These are phyloP conservation scores for Patella ulyssiponensis DNA, from an alignment of 2,888 invertebrate genomes.

Conservation along the genomic window DNA sequence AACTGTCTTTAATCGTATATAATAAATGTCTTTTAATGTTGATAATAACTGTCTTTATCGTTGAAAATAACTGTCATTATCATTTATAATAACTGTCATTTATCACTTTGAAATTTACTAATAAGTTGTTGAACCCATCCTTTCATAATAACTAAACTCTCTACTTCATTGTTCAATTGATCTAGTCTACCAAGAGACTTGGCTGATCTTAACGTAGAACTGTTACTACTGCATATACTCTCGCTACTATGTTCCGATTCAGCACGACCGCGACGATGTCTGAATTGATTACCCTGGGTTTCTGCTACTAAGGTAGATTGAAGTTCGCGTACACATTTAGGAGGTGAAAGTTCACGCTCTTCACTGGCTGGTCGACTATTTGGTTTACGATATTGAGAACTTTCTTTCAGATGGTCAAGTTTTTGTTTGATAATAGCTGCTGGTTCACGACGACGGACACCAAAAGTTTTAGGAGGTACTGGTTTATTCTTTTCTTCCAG, in stretches of 20 bases:
- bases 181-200: slow-evolving; percentile 51
- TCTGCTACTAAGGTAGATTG: slow-evolving; percentile 21
- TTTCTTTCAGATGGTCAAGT: slow-evolving; percentile 55
- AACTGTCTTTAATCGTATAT: no score
- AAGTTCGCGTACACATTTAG: slow-evolving; percentile 27
- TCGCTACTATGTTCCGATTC: slow-evolving; percentile 17
- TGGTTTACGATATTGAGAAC: slow-evolving; percentile 34
- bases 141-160: slow-evolving; percentile 60
- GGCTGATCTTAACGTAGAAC: slow-evolving; percentile 31
- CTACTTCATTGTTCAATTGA: slow-evolving; percentile 50
- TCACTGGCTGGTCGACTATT: slow-evolving; percentile 49
- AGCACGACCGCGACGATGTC: slow-evolving; percentile 25
- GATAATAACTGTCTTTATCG: no score
- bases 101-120: slow-evolving; percentile 56
- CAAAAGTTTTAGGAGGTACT: slow-evolving; percentile 40
- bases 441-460: slow-evolving; percentile 55
- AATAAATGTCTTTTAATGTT: no score
- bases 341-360: slow-evolving; percentile 42
- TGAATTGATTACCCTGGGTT: slow-evolving; percentile 31
- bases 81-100: slow-evolving; percentile 3
- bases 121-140: slow-evolving; percentile 65
- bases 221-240: slow-evolving; percentile 8
- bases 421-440: slow-evolving; percentile 57
- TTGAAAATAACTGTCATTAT: no score
- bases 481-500: slow-evolving; percentile 55